Conservation (phyloP, 2,113 vertebrate genomes). For the Eurystomus gularis region DNA sequence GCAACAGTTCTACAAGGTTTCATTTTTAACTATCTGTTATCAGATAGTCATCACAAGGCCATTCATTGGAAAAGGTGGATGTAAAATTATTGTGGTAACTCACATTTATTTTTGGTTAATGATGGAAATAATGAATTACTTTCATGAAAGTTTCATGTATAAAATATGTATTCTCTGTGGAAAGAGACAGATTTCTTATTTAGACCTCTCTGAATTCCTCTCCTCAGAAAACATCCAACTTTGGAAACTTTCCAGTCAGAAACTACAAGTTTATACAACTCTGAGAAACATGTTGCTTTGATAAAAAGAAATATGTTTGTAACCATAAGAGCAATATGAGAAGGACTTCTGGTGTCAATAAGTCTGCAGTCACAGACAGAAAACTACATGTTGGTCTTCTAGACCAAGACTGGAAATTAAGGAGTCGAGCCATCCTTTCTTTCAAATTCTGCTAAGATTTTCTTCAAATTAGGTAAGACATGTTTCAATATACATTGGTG, state of each 20-base stretch:
- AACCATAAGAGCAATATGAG: neutral
- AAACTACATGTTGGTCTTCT: neutral
- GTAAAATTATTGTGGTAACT: neutral
- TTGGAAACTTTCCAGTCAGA: neutral
- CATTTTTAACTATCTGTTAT: neutral
- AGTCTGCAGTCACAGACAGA: neutral
- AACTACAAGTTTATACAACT: neutral
- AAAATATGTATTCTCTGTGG: neutral
- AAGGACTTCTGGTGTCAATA: neutral
- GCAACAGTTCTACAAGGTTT: neutral
- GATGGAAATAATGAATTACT: neutral
- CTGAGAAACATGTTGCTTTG: neutral
- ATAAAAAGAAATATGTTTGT: neutral
- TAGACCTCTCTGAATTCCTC: neutral
- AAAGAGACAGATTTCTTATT: neutral
- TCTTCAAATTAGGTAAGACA: neutral
- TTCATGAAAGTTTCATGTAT: neutral
- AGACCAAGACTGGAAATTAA: neutral
- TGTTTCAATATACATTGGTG: constrained; percentile 11
- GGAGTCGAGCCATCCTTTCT: neutral
- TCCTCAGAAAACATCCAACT: neutral
- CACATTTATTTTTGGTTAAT: neutral
- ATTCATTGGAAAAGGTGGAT: neutral
- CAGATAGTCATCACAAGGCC: neutral
- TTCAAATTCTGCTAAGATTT: neutral